A percentile compares a stretch with the other conserved stretches of the same genome.
These are phyloP conservation scores for Palythoa grandiflora DNA, from an alignment of 92 coral and sea anemone species.

Conservation along the genomic window DNA sequence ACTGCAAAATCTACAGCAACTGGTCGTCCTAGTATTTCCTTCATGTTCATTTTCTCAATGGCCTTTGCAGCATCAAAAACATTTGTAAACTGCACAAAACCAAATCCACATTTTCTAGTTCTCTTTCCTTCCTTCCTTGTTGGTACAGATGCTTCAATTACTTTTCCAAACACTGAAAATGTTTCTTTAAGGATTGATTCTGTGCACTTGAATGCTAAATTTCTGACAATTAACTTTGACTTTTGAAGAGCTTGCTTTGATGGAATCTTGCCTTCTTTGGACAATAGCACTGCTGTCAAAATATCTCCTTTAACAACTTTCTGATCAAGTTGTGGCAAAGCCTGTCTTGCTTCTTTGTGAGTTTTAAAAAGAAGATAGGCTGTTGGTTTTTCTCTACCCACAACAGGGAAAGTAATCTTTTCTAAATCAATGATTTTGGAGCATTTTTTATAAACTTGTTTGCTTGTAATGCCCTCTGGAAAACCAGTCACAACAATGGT, in stretches of 20 bases:
- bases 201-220: constrained; percentile 89
- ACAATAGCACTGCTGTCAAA: constrained; percentile 71
- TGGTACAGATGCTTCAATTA: constrained; percentile 77
- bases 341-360: constrained; percentile 83
- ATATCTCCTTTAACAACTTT: constrained; percentile 74
- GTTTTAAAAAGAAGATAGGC: constrained; percentile 75
- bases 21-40: constrained; percentile 88
- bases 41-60: constrained; percentile 79
- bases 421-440: constrained; percentile 78
- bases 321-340: constrained; percentile 68
- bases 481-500: constrained; percentile 83
- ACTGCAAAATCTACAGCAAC: constrained; percentile 97
- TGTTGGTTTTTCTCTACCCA: constrained; percentile 73
- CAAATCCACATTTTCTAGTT: constrained; percentile 85
- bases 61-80: constrained; percentile 97
- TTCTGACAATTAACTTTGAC: constrained; percentile 87
- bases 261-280: constrained; percentile 74
- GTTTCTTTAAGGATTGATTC: constrained; percentile 71
- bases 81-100: constrained; percentile 90
- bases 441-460: constrained; percentile 81
- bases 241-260: constrained; percentile 75
- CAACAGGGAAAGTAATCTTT: constrained; percentile 82
- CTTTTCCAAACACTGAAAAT: constrained; percentile 81
- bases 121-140: constrained; percentile 72
- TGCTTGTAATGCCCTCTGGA: constrained; percentile 62